Base-by-base conservation (phyloP, 2,797 vertebrate genomes). In the Zalophus californianus region DNA sequence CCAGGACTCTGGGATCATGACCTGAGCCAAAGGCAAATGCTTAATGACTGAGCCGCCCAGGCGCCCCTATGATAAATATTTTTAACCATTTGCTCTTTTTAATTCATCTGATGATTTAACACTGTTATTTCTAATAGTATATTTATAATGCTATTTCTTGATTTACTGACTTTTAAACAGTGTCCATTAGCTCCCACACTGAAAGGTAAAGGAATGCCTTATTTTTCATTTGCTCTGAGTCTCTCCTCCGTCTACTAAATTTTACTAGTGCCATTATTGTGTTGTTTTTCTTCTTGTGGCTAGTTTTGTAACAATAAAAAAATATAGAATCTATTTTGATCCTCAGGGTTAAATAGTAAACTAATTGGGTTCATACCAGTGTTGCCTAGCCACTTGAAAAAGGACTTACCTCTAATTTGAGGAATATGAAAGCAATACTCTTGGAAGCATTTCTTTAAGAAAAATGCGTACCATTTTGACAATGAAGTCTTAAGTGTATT, bases 401-500 rank as follows among this genome's bases (percentile, higher is more conserved):
- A 62, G 54, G 68, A 86, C 21, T 44, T 82, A 64, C 64, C 38
- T 89, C 38, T 56, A 86, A 86, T 75, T 94, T 48, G 25, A 54
- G 38, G n/a, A 90, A 85, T 56, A 54, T 20, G 86, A 92, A 90
- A 6, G 11, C 66, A 86, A 44, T 77, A 91, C 62, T 78, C 44
- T 52, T 50, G 21, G n/a, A 77, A 86, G 32, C 13, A 50, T 50
- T 92, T 90, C 41, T 88, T 75, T 44, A 13, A 10, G 35, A 70
- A 48, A 29, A 60, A 88, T 84, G 11, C 18, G 38, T 25, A 52
- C 44, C 70, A 32, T 52, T 94, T 93, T 75, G 58, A 94, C 85
- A 95, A 77, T 80, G 27, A 88, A 62, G 10, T 79, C 86, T 72
- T 92, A 91, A 93, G 64, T 95, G 21, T 38, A 96, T 95, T 82